Conservation (phyloP, 2,888 invertebrate genomes). For the Meganola albula region DNA sequence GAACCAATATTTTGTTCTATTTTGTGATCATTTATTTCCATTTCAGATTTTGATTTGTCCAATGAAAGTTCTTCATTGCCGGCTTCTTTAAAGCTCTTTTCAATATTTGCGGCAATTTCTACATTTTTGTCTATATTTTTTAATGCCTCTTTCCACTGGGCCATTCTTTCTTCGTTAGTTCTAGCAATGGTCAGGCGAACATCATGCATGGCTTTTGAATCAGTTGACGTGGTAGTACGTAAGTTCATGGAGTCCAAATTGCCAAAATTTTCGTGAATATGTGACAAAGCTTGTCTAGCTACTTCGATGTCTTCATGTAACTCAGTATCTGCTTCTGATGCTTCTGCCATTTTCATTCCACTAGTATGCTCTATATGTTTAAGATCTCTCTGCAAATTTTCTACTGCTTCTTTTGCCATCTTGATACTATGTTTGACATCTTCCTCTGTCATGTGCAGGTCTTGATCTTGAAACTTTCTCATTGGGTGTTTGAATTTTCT, state of each 20-base stretch:
- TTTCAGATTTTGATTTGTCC: slow-evolving; percentile 14
- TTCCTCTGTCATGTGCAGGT: slow-evolving; percentile 34
- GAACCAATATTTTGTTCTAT: slow-evolving; percentile 7
- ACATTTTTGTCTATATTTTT: slow-evolving; percentile 48
- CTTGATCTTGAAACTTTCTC: slow-evolving; percentile 29
- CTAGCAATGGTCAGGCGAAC: slow-evolving; percentile 29
- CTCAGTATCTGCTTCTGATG: slow-evolving; percentile 36
- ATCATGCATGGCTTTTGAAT: slow-evolving; percentile 33
- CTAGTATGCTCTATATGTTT: slow-evolving; percentile 41
- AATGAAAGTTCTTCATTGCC: slow-evolving; percentile 13
- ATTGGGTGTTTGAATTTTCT: slow-evolving; percentile 32
- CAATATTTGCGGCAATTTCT: slow-evolving; percentile 54
- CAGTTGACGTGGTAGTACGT: slow-evolving; percentile 31
- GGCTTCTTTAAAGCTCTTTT: slow-evolving; percentile 47
- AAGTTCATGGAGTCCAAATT: slow-evolving; percentile 45
- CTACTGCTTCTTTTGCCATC: slow-evolving; percentile 62
- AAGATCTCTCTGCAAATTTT: slow-evolving; percentile 52
- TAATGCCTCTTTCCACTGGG: slow-evolving; percentile 58
- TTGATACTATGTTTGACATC: slow-evolving; percentile 57
- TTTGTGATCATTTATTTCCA: slow-evolving; percentile 11
- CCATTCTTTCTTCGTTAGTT: slow-evolving; percentile 47
- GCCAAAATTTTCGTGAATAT: slow-evolving; percentile 49
- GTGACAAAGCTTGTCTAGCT: slow-evolving; percentile 51
- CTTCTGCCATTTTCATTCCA: slow-evolving; percentile 26
- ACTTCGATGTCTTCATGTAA: slow-evolving; percentile 55